Conservation (phyloP, 1,140 invertebrate species). For the Drosophila azteca region DNA sequence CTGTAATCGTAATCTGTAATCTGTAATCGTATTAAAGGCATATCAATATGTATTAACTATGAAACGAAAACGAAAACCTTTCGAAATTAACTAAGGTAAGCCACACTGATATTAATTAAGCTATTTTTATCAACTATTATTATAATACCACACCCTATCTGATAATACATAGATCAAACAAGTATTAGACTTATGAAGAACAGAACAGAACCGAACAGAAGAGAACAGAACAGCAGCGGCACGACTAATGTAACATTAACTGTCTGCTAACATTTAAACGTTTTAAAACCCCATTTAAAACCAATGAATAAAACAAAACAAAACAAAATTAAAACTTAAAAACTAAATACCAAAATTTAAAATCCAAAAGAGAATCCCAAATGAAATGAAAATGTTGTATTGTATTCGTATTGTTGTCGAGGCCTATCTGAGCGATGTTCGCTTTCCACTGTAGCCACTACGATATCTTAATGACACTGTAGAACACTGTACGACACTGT, state of each 20-base stretch:
- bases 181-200: constrained; percentile 78
- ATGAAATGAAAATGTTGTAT: constrained; percentile 59
- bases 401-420: constrained; percentile 60
- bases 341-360: constrained; percentile 6
- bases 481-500: constrained; percentile 34
- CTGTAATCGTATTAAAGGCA: constrained; percentile 68
- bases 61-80: constrained; percentile 53
- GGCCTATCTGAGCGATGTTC: constrained; percentile 81
- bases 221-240: constrained; percentile 26
- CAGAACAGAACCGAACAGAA: constrained; percentile 51
- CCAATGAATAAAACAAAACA: constrained; percentile 37
- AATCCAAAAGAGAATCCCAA: constrained; percentile 23
- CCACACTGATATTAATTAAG: constrained; percentile 80
- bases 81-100: constrained; percentile 69
- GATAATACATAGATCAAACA: constrained; percentile 53
- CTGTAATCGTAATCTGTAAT: constrained; percentile 44
- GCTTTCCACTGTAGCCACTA: constrained; percentile 79
- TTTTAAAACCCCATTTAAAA: constrained; percentile 38
- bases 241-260: constrained; percentile 42
- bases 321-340: constrained; percentile 2
- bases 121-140: constrained; percentile 69
- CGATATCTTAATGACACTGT: constrained; percentile 56
- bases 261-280: constrained; percentile 62
- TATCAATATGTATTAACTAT: constrained; percentile 72
- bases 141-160: constrained; percentile 62